These are phyloP conservation scores for Mactromeris polynyma DNA, from an alignment of 2,888 invertebrate species.

Conservation along the genomic window DNA sequence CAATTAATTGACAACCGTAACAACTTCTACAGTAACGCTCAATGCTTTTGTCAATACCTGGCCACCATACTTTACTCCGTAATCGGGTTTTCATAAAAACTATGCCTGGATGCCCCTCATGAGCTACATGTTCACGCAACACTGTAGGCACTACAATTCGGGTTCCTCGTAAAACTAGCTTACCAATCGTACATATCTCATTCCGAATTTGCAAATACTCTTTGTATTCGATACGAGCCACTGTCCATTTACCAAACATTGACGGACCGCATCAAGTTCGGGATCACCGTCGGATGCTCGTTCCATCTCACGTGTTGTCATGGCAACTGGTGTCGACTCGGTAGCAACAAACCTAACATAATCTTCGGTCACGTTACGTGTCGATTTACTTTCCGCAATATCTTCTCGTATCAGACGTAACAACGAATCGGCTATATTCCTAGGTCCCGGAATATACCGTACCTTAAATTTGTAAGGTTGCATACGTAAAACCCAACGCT, in stretches of 20 bases:
- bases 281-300: slow-evolving; percentile 41
- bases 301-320: slow-evolving; percentile 63
- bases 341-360: slow-evolving; percentile 51
- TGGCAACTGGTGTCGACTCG: slow-evolving; percentile 51
- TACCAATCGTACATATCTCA: slow-evolving; percentile 35
- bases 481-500: slow-evolving; percentile 75
- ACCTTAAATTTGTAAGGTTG: slow-evolving; percentile 63
- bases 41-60: slow-evolving; percentile 42
- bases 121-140: neutral
- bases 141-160: neutral
- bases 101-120: slow-evolving; percentile 40
- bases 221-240: neutral
- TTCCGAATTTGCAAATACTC: neutral
- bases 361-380: slow-evolving; percentile 3
- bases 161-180: slow-evolving; percentile 8
- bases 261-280: slow-evolving; percentile 42
- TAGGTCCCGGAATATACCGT: slow-evolving; percentile 40
- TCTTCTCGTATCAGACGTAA: slow-evolving; percentile 37
- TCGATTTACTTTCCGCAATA: neutral
- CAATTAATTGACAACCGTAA: slow-evolving; percentile 63
- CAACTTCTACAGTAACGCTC: slow-evolving; percentile 60
- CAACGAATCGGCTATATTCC: slow-evolving; percentile 62
- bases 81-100: slow-evolving; percentile 19
- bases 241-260: neutral
- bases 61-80: slow-evolving; percentile 35